Percentiles rank a stretch among this genome's conserved stretches.
Conservation (phyloP, 2,113 vertebrate species). For the Tenebrosternarchus preto region DNA sequence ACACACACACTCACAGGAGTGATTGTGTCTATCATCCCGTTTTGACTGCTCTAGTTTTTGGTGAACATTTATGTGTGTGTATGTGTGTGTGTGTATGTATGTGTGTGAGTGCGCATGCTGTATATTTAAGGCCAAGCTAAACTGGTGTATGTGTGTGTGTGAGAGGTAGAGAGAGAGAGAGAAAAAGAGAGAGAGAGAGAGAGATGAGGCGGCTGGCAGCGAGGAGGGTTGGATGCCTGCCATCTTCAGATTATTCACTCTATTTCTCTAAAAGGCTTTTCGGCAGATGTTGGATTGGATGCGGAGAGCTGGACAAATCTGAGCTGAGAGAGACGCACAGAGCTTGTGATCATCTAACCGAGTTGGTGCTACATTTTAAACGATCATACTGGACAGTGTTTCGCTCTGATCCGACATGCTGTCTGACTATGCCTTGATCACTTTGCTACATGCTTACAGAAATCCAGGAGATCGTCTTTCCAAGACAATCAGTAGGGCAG, state of each 20-base stretch:
- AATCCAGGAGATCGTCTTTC: background rate
- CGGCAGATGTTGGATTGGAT: conserved; percentile 35
- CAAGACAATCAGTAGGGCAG: background rate
- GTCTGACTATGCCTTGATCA: background rate
- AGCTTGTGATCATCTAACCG: background rate
- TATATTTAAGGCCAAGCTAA: conserved; percentile 63
- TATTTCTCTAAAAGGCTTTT: conserved; percentile 68
- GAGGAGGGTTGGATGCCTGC: conserved; percentile 72
- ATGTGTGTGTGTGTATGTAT: conserved; percentile 23
- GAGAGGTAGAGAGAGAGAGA: background rate
- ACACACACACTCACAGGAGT: background rate
- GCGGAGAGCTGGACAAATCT: conserved; percentile 15
- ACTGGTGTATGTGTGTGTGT: conserved; percentile 68
- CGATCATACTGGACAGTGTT: background rate
- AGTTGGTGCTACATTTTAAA: background rate
- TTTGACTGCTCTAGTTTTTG: conserved; percentile 26
- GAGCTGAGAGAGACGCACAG: conserved; percentile 18
- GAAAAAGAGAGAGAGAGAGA: conserved; percentile 23
- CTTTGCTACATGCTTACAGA: background rate
- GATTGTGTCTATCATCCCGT: background rate
- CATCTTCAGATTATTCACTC: conserved; percentile 65
- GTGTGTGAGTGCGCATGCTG: conserved; percentile 30
- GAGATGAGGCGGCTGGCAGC: conserved; percentile 63
- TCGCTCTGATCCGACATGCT: background rate
- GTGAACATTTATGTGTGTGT: conserved; percentile 31